Base-by-base conservation (phyloP, 37 sponge, comb jelly and placozoan species). In the Chondrosia reniformis region DNA sequence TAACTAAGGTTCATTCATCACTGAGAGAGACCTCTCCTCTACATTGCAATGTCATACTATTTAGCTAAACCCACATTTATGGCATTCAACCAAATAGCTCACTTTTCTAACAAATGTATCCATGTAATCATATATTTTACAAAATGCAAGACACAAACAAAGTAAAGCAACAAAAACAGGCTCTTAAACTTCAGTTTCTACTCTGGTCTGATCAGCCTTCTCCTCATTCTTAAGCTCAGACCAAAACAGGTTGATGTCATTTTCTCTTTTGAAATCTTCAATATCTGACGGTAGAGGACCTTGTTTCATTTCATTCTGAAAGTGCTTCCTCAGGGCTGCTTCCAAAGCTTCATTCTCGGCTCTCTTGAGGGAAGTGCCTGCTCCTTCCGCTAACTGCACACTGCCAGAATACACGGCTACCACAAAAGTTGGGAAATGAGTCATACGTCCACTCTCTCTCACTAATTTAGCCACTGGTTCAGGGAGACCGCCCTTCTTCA, bases 361-460 rank as follows among this genome's bases (percentile, higher is more conserved):
- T 15, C 91, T 56, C 63, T 84, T 74, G 3, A 93, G 59, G 0
- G 94, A 93, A 21, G 88, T 85, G 0, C 92, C 96, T 34, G 58
- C 64, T 10, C 93, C 96, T 37, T 96, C 88, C 10, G 81, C 90
- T 33, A 96, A 72, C 44, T 81, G 45, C 4, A 40, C 27, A 37
- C 84, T 59, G 10, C 88, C 91, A 0, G 93, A 93, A 56, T 67
- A 93, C n/a, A 92, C 82, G 27, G 86, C 94, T 13, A 96, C 88
- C 31, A 82, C 80, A 84, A 90, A 96, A n/a, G 94, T 80, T 30
- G 96, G 91, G 33, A 93, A 86, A 46, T 93, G 91, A 12, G 96
- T 86, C 10, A 78, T 82, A 55, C 96, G 54, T 15, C 96, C 96
- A 43, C 77, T 93, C 80, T 96, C 96, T 37, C 77, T 83, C 31